Conservation (phyloP, 1,140 invertebrate species). For the Brachionus manjavacas region DNA sequence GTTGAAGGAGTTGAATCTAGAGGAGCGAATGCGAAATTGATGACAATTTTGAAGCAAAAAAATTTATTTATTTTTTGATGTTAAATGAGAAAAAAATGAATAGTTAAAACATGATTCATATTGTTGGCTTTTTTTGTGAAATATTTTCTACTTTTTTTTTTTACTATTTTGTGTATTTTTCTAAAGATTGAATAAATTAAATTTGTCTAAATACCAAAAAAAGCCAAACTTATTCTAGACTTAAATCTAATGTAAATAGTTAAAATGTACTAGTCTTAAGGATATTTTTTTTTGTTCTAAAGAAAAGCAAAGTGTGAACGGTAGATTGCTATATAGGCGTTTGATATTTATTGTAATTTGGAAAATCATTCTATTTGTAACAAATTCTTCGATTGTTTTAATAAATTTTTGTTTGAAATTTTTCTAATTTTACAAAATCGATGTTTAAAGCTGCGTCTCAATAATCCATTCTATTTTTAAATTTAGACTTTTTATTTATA, state of each 20-base stretch:
- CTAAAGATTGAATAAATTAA: not conserved
- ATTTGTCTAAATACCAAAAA: not conserved
- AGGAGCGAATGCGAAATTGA: not conserved
- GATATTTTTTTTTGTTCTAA: not conserved
- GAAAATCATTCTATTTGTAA: not conserved
- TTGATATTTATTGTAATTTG: not conserved
- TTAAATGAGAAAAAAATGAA: not conserved
- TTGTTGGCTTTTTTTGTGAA: conserved; percentile 22
- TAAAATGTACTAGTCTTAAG: not conserved
- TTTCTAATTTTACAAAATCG: not conserved
- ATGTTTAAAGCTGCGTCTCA: not conserved
- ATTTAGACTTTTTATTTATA: not conserved
- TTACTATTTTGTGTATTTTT: conserved; percentile 9
- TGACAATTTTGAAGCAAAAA: conserved; percentile 14
- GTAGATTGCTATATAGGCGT: not conserved
- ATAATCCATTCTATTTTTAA: not conserved
- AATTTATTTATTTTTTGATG: not conserved
- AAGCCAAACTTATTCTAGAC: not conserved
- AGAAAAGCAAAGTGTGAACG: not conserved
- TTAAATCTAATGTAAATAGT: conserved; percentile 1
- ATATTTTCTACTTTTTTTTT: not conserved
- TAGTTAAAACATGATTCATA: not conserved
- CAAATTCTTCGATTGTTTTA: not conserved
- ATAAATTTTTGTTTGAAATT: not conserved
- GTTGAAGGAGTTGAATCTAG: not conserved